Base-by-base conservation (phyloP, 2,797 vertebrate species). In the Notolepis coatsorum region DNA sequence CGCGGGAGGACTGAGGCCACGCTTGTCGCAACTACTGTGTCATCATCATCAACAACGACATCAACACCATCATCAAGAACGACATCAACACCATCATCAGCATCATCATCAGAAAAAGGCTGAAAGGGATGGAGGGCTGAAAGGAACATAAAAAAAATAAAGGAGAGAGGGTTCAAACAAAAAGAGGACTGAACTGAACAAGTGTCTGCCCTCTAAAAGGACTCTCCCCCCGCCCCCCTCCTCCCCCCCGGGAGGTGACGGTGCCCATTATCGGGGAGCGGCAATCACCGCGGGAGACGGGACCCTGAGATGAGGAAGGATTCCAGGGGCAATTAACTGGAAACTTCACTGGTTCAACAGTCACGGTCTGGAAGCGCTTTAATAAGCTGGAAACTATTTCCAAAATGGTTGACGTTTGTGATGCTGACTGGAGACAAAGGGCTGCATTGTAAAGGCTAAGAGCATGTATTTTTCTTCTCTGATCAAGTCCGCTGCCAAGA, bases 351-450 rank as follows among this genome's bases (percentile, higher is more conserved):
- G 73, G 80, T 88, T 87, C 82, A 89, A 90, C 85, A 92, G 88
- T 87, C 85, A 85, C 56, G 61, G 89, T 92, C 89, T 92, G 91
- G 89, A 92, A 92, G 86, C 78, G 60, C 91, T 92, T 92, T 91
- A 91, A 92, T 93, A 92, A 87, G 88, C 87, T 92, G 92, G 91
- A 93, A 93, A 91, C 89, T 91, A 92, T 92, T 92, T 91, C 77
- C 88, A 91, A 93, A 91, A 91, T 90, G 90, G 88, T 90, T 86
- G 88, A 89, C 68, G 79, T 84, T 88, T 88, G 84, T 48, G 86
- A 92, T 89, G 89, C 87, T 71, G 86, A 88, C 81, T 67, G 52
- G 82, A 90, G 85, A 92, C 91, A 93, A 93, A 92, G 89, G 84
- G 61, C 72, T 75, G 78, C 87, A 91, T 91, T 93, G 92, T 92